Conservation (phyloP, 2,888 invertebrate species). For the Clostera curtula region DNA sequence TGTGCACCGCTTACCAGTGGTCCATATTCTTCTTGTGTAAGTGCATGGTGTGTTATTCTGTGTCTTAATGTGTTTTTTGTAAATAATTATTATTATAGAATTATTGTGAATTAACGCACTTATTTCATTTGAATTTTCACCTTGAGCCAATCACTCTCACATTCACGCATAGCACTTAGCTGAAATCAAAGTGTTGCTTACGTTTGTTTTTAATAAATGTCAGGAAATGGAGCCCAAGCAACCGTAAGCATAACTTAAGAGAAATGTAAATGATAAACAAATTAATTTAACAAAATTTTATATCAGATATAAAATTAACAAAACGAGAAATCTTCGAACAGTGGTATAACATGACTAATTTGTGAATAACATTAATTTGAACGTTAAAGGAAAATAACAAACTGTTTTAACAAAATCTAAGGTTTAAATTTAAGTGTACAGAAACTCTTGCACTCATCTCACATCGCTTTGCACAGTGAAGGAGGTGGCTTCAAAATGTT, state of each 20-base stretch:
- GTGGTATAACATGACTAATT: conserved; percentile 46
- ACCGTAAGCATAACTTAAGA: conserved; percentile 15
- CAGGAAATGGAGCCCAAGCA: not conserved
- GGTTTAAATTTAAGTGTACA: conserved; percentile 30
- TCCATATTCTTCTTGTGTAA: conserved; percentile 58
- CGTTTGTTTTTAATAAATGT: conserved; percentile 1
- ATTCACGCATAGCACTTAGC: conserved; percentile 33
- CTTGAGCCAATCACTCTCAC: conserved; percentile 52
- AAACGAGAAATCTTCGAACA: conserved; percentile 17
- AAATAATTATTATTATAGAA: conserved; percentile 70
- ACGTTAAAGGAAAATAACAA: conserved; percentile 13
- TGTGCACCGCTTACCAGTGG: conserved; percentile 63
- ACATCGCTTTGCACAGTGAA: conserved; percentile 67
- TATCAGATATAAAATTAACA: conserved; percentile 20
- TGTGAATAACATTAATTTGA: conserved; percentile 26
- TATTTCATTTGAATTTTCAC: conserved; percentile 64
- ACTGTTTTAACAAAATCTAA: conserved; percentile 24
- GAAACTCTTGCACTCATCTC: conserved; percentile 51
- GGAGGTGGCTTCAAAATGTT: conserved; percentile 60
- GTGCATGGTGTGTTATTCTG: conserved; percentile 74
- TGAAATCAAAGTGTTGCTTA: conserved; percentile 29
- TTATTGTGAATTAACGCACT: conserved; percentile 68
- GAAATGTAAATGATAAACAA: no score
- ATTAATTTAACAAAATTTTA: no score
- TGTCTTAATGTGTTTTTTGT: conserved; percentile 55